These are phyloP conservation scores for Lysandra coridon DNA, from an alignment of 2,888 invertebrate genomes.

Conservation along the genomic window DNA sequence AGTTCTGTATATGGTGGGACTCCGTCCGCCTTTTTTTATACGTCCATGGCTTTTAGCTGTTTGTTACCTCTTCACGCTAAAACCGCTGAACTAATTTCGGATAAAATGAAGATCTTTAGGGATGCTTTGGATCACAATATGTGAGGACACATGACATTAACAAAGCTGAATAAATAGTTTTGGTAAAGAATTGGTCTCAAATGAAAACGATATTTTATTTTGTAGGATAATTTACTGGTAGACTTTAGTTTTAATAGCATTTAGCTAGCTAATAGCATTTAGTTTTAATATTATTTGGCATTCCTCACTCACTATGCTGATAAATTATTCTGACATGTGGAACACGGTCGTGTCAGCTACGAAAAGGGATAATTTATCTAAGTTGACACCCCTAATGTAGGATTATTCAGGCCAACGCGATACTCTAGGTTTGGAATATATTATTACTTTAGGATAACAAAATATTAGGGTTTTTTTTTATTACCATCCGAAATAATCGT, in stretches of 20 bases:
- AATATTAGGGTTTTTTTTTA: no score
- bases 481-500: no score
- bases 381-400: conserved; percentile 59
- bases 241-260: no score
- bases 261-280: background rate
- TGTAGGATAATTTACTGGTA: background rate
- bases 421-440: conserved; percentile 43
- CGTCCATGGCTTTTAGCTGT: no score
- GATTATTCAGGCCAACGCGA: conserved; percentile 41
- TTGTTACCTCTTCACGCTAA: no score
- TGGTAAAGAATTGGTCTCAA: background rate
- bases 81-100: no score
- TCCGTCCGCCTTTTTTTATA: no score
- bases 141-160: no score
- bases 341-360: conserved; percentile 49
- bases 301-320: conserved; percentile 41
- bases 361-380: conserved; percentile 62
- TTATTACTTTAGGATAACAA: conserved; percentile 43
- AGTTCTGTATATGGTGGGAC: no score
- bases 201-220: background rate
- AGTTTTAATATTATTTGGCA: conserved; percentile 36
- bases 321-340: conserved; percentile 50
- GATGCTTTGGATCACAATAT: no score
- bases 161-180: background rate
- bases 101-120: no score